Base-by-base conservation (phyloP, 2,888 invertebrate species). In the Rhodophaea formosa region DNA sequence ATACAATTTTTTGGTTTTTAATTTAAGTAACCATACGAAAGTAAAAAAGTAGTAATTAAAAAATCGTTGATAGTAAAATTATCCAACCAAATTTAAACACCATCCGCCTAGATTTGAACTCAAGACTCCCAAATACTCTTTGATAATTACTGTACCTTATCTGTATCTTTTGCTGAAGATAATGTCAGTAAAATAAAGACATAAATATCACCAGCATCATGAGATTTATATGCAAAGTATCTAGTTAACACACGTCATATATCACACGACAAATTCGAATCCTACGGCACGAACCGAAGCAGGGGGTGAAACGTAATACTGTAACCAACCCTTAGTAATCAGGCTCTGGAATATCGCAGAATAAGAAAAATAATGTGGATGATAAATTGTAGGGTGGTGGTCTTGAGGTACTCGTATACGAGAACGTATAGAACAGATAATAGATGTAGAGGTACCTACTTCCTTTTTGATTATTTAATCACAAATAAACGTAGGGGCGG, bases 321-420 rank as follows among this genome's bases (percentile, higher is more conserved):
- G 70, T 65, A 73, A 73, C 68, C 61, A 63, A 63, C 69, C 71
- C 70, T 70, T 66, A 64, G 67, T 74, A 73, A 74, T 74, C 72
- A 71, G 59, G 64, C 73, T 59, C 69, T 42, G 46, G 72, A 69
- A 71, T 66, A 47, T 58, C 43, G 35, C 44, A 53, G 54, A 55
- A 32, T 17, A 51, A 35, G 35, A 51, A 49, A 51, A 51, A 51
- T 51, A 51, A 51, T 51, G 51, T 51, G 6, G 8, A 51, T 39
- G 51, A 51, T 39, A 51, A 51, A 51, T 51, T 51, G 35, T 35
- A 7, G 16, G 51, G 35, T 12, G 12, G 17, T 6, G n/a, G 8
- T 8, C 6, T 16, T 51, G 51, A 51, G 15, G 12, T 51, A n/a
- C n/a, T n/a, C n/a, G n/a, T n/a, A 17, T 35, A 17, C 8, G 39